Evolutionary conservation across 2,888 invertebrate species (phyloP).

Genomic region (Empis stercorea): DNA sequence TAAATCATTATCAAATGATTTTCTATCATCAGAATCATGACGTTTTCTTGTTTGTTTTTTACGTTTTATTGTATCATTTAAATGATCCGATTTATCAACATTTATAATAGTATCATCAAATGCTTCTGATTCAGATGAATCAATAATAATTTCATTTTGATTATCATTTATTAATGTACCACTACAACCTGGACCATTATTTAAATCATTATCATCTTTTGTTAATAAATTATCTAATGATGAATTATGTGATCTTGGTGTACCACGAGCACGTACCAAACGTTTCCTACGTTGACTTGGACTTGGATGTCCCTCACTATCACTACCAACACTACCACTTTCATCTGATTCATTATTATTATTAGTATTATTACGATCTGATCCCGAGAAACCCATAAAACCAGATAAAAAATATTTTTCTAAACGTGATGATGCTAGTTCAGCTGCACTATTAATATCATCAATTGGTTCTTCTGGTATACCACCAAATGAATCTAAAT

Average conservation of each 20-base stretch:
- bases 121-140: conserved; percentile 59
- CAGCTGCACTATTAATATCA: conserved; percentile 46
- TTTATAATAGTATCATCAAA: conserved; percentile 50
- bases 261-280: conserved; percentile 67
- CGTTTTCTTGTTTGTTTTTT: conserved; percentile 68
- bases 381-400: conserved; percentile 65
- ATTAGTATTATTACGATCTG: neutral
- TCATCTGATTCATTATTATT: conserved; percentile 61
- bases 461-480: conserved; percentile 44
- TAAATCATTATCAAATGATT: conserved; percentile 49
- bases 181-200: neutral
- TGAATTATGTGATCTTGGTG: conserved; percentile 69
- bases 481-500: conserved; percentile 53
- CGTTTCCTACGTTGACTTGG: conserved; percentile 75
- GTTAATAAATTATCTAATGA: conserved; percentile 66
- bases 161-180: conserved; percentile 22
- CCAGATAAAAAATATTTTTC: conserved; percentile 84
- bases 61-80: conserved; percentile 70
- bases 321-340: conserved; percentile 78
- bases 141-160: conserved; percentile 43
- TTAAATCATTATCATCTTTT: conserved; percentile 38
- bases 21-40: conserved; percentile 37
- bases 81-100: conserved; percentile 58
- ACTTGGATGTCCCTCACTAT: conserved; percentile 78
- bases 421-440: conserved; percentile 68